Conservation (phyloP, 1,140 invertebrate genomes). For the Asobara japonica region DNA sequence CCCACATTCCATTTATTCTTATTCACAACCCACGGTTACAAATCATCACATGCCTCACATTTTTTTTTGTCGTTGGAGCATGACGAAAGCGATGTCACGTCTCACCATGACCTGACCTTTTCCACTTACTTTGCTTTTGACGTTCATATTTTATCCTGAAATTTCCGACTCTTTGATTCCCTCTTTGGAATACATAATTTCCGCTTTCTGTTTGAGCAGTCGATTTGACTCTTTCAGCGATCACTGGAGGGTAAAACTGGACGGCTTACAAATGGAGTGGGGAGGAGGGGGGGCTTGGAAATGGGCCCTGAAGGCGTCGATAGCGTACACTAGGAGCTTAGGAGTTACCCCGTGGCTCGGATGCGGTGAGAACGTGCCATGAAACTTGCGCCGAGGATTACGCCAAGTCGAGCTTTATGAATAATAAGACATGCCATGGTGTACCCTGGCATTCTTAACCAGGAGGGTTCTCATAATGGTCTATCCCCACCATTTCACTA, state of each 20-base stretch:
- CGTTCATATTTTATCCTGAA: too few species aligned
- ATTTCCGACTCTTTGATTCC: too few species aligned
- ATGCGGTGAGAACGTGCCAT: conserved; percentile 48
- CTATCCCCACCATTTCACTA: background rate
- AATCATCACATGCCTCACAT: too few species aligned
- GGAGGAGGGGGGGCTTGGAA: background rate
- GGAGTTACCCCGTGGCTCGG: conserved; percentile 42
- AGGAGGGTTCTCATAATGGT: background rate
- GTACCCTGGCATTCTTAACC: background rate
- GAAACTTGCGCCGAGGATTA: conserved; percentile 46
- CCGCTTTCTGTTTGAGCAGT: too few species aligned
- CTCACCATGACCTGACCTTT: too few species aligned
- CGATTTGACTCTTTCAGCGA: background rate
- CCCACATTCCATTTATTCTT: too few species aligned
- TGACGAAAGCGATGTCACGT: too few species aligned
- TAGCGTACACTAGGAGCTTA: conserved; percentile 33
- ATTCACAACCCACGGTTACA: too few species aligned
- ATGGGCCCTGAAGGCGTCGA: conserved; percentile 35
- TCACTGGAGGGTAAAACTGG: conserved; percentile 11
- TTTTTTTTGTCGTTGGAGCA: too few species aligned
- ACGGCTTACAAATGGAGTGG: too few species aligned
- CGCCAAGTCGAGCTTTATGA: conserved; percentile 48
- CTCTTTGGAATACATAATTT: too few species aligned
- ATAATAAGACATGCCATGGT: conserved; percentile 44
- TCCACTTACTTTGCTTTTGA: too few species aligned